Percentiles rank a stretch among this genome's conserved stretches.
Evolutionary conservation across 2,797 vertebrate genomes (phyloP).

Genomic region (Oreochromis grahami): DNA sequence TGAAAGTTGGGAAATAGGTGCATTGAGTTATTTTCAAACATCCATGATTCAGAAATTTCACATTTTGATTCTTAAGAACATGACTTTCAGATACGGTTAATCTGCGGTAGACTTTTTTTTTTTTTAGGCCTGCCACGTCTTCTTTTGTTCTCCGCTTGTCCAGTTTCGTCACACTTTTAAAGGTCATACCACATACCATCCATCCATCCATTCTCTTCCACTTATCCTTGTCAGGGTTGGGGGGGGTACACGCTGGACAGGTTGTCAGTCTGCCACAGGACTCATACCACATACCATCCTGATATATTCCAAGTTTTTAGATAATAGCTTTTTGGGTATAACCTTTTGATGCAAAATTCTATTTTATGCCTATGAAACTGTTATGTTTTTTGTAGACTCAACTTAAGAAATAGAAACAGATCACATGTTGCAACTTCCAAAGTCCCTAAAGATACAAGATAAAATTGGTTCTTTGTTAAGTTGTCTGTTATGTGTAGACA

Average conservation of each 20-base stretch:
- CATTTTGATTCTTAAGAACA: neutral
- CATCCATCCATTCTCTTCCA: neutral
- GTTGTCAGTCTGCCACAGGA: neutral
- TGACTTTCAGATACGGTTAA: neutral
- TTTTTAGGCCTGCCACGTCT: neutral
- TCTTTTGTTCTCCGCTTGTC: neutral
- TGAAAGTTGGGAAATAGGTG: neutral
- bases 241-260: neutral
- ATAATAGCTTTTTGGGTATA: neutral
- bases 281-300: neutral
- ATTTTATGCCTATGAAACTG: neutral
- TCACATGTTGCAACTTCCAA: neutral
- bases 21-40: neutral
- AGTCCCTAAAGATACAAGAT: neutral
- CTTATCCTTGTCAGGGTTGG: neutral
- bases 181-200: neutral
- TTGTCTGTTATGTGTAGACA: neutral
- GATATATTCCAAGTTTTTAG: neutral
- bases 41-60: neutral
- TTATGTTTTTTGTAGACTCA: neutral
- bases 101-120: neutral
- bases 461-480: neutral
- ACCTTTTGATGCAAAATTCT: neutral
- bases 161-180: accelerated
- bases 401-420: neutral